Evolutionary conservation across 1,140 invertebrate genomes (phyloP).

Genomic region (Ctenoplectra terminalis): DNA sequence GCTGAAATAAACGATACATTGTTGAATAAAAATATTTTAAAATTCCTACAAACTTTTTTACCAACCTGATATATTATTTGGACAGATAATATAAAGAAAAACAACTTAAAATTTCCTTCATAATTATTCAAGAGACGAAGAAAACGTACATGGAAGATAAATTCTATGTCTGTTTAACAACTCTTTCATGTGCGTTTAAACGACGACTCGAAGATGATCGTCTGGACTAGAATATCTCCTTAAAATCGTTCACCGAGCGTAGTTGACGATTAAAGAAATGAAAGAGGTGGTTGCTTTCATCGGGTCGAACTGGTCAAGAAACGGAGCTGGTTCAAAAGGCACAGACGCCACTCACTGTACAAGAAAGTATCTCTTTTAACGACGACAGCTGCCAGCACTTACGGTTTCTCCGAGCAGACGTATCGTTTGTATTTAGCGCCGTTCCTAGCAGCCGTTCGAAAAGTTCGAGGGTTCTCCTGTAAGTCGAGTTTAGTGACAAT

Average conservation of each 20-base stretch:
- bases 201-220: background rate
- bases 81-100: too few relatives aligned
- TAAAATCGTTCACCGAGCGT: background rate
- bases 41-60: too few relatives aligned
- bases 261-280: background rate
- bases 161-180: too few relatives aligned
- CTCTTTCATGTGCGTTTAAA: background rate
- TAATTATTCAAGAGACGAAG: too few relatives aligned
- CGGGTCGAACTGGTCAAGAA: slow-evolving; percentile 51
- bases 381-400: slow-evolving; percentile 18
- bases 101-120: too few relatives aligned
- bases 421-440: background rate
- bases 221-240: background rate
- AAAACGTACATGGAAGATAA: too few relatives aligned
- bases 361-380: slow-evolving; percentile 37
- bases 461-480: background rate
- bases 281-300: slow-evolving; percentile 5
- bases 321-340: slow-evolving; percentile 68
- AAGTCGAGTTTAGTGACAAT: background rate
- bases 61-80: too few relatives aligned
- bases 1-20: too few relatives aligned
- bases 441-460: background rate
- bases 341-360: slow-evolving; percentile 79
- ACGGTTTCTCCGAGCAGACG: background rate
- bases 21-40: too few relatives aligned